These are phyloP conservation scores for Colletes collaris DNA, from an alignment of 2,888 invertebrate species.

Conservation along the genomic window DNA sequence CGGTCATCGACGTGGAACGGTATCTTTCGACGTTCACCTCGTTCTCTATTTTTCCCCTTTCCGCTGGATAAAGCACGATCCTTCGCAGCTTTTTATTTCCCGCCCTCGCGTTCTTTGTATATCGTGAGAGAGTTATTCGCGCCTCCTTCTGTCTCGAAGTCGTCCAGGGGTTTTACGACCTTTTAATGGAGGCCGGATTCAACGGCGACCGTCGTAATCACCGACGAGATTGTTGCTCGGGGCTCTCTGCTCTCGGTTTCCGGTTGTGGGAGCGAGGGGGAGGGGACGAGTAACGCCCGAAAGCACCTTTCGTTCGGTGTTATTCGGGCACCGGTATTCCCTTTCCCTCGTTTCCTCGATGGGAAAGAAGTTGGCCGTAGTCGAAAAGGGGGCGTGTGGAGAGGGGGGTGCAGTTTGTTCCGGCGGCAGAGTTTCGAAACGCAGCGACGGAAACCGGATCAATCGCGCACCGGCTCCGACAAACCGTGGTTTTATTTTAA, in stretches of 20 bases:
- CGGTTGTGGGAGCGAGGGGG: too few relatives aligned
- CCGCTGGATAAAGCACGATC: constrained; percentile 10
- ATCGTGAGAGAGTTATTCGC: constrained; percentile 48
- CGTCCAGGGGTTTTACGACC: constrained; percentile 70
- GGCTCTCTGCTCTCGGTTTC: constrained; percentile 11
- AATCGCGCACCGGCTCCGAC: constrained; percentile 65
- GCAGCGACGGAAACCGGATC: constrained; percentile 50
- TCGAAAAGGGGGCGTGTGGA: too few relatives aligned
- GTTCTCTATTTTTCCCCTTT: not conserved
- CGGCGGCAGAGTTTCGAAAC: constrained; percentile 26
- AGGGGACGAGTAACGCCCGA: too few relatives aligned
- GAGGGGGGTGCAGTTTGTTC: not conserved
- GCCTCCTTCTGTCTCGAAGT: constrained; percentile 24
- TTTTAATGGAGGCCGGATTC: constrained; percentile 76
- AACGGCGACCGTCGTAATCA: constrained; percentile 67
- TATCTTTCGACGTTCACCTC: constrained; percentile 34
- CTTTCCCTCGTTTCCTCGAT: too few relatives aligned
- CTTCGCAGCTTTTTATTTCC: constrained; percentile 42
- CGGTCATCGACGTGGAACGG: constrained; percentile 67
- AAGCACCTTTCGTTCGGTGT: too few relatives aligned
- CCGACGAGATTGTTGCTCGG: constrained; percentile 48
- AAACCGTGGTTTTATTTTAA: constrained; percentile 69
- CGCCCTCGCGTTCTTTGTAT: not conserved
- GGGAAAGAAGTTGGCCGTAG: too few relatives aligned
- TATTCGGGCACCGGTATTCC: too few relatives aligned